Base-by-base conservation (phyloP, 2,797 vertebrate species). In the Gambelia wislizenii region DNA sequence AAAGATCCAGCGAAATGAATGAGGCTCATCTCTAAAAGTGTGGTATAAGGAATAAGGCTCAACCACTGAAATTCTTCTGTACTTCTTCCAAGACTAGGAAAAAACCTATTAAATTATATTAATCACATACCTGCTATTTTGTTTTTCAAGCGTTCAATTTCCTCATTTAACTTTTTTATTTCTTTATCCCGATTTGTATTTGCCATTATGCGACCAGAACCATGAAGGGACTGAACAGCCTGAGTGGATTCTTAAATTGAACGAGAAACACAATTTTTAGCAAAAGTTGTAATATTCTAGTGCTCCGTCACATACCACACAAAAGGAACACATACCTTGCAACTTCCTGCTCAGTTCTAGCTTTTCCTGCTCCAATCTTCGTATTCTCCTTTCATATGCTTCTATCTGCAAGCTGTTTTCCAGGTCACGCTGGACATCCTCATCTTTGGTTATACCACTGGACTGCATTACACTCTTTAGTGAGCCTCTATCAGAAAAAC, bases 81-180 rank as follows among this genome's bases (percentile, higher is more conserved):
- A 1, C 13, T 56, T n/a, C 22, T 84, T 77, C 16, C 47, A 56
- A 30, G 30, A 47, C 52, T 39, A 74, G 42, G 25, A 20, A 81
- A 69, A 85, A 90, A 59, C 74, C 80, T 76, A 52, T 54, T 42
- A 44, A 87, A 47, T 39, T 33, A 90, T 56, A 75, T 64, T n/a
- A 87, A 33, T 89, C 52, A 77, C 88, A 76, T 79, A 99, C 99
- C 99, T 97, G 98, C 97, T 90, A 99, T 96, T 95, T 98, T 99
- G 93, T 97, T 99, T 96, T 98, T 99, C 49, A 99, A 96, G 0
- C 98, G 97, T 33, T 99, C 99, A 0, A 99, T 98, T 95, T 99
- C 99, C 92, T 99, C 99, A 74, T 98, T 99, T 30, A 99, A 96
- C 92, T 98, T 99, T 96, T 98, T 99, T 61, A 99, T 98, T 94